Conservation (phyloP, 2,113 vertebrate genomes). For the Rhipidura dahli region DNA sequence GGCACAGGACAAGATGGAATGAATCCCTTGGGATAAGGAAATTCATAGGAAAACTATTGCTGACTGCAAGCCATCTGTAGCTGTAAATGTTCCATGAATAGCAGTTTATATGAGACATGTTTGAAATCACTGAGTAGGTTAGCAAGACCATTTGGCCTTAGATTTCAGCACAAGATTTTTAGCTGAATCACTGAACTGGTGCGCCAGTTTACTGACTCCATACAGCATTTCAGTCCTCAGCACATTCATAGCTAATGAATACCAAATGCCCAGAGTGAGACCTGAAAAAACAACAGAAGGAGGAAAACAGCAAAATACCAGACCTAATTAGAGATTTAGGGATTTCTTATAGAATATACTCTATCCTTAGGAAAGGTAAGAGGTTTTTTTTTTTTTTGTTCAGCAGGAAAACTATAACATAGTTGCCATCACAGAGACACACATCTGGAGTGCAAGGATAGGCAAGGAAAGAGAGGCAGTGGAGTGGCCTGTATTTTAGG, state of each 20-base stretch:
- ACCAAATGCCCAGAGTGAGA: not conserved
- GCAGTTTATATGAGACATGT: not conserved
- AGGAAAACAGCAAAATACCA: not conserved
- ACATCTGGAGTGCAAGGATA: not conserved
- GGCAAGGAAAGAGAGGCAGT: not conserved
- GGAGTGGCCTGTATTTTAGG: not conserved
- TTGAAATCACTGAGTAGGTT: not conserved
- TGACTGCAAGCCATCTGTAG: not conserved
- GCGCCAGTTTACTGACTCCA: not conserved
- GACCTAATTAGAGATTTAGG: not conserved
- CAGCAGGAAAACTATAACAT: not conserved
- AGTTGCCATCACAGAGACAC: not conserved
- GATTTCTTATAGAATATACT: not conserved
- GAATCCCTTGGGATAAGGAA: not conserved
- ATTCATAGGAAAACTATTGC: not conserved
- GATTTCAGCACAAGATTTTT: not conserved
- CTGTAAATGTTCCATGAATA: not conserved
- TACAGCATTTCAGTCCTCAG: not conserved
- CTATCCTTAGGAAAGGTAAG: not conserved
- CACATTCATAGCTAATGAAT: not conserved
- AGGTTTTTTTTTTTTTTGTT: not conserved
- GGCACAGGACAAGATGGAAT: not conserved
- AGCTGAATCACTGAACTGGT: not conserved
- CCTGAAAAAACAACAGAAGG: not conserved
- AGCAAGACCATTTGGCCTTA: not conserved